phyloP scores from a whole-genome alignment of 2,797 vertebrate species.

The Hypotaenidia philippensis region DNA sequence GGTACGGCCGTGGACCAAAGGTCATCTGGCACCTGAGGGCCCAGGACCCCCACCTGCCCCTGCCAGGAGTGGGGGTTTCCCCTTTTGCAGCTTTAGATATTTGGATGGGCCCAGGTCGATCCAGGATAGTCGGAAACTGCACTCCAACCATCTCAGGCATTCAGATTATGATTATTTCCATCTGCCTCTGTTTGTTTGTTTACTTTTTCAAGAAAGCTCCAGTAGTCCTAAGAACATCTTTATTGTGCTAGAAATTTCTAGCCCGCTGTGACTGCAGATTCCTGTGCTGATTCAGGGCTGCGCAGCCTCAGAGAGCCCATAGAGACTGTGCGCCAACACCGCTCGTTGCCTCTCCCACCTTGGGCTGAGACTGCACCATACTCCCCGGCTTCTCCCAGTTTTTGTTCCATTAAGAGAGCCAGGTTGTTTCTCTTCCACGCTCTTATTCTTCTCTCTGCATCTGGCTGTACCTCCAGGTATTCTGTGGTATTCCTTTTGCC shows the following conservation, averaged over 20 bases:
- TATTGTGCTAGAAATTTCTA: conserved; percentile 16
- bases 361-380: rapidly evolving
- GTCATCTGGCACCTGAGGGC: rapidly evolving
- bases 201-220: conserved; percentile 36
- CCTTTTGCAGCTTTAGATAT: background rate
- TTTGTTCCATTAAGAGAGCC: rapidly evolving
- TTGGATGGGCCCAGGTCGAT: background rate
- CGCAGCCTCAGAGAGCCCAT: background rate
- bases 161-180: background rate
- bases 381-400: background rate
- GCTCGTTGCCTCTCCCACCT: rapidly evolving
- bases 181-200: conserved; percentile 16
- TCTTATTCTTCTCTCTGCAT: background rate
- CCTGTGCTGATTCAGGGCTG: background rate
- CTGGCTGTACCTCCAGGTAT: background rate
- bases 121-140: background rate
- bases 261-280: background rate
- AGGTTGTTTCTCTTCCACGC: background rate
- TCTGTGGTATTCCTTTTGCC: rapidly evolving
- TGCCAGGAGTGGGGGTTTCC: no score
- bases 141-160: background rate
- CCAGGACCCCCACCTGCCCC: background rate
- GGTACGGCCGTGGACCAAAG: background rate
- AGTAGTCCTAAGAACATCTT: background rate
- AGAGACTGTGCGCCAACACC: rapidly evolving